phyloP scores from a whole-genome alignment of 2,113 vertebrate species.

The Mus musculus region DNA sequence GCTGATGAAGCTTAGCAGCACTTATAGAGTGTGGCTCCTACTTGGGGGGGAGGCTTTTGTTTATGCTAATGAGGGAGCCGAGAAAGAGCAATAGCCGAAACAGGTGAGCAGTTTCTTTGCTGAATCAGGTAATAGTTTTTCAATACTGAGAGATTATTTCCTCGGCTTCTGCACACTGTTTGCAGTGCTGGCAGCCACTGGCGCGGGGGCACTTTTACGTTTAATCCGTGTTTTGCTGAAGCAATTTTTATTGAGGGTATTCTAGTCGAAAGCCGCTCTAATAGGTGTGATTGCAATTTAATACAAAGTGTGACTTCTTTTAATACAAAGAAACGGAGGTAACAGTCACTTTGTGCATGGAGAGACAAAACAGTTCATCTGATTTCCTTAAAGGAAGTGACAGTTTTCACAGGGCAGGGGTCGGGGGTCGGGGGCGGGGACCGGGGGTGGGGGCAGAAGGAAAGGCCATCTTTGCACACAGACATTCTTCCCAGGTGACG shows the following conservation, averaged over 20 bases:
- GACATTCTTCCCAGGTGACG: not conserved
- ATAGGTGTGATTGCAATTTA: not conserved
- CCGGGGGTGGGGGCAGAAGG: not conserved
- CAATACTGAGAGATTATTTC: not conserved
- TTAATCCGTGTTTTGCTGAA: conserved; percentile 42
- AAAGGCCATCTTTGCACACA: not conserved
- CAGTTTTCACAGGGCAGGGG: not conserved
- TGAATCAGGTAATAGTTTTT: not conserved
- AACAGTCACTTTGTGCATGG: not conserved
- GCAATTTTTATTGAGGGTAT: not conserved
- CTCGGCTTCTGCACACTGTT: not conserved
- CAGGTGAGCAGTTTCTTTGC: not conserved
- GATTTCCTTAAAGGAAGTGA: not conserved
- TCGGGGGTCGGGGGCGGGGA: no score
- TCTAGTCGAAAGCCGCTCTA: not conserved
- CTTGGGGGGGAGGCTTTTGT: not conserved
- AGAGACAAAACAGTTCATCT: not conserved
- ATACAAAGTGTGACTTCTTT: not conserved
- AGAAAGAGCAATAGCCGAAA: not conserved
- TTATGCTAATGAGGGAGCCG: not conserved
- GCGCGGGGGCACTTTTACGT: not conserved
- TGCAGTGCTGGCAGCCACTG: not conserved
- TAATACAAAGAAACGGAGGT: not conserved
- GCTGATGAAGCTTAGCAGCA: not conserved
- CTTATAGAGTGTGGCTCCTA: not conserved